Conservation (phyloP, 2,113 vertebrate genomes). For the Cyanoderma ruficeps region DNA sequence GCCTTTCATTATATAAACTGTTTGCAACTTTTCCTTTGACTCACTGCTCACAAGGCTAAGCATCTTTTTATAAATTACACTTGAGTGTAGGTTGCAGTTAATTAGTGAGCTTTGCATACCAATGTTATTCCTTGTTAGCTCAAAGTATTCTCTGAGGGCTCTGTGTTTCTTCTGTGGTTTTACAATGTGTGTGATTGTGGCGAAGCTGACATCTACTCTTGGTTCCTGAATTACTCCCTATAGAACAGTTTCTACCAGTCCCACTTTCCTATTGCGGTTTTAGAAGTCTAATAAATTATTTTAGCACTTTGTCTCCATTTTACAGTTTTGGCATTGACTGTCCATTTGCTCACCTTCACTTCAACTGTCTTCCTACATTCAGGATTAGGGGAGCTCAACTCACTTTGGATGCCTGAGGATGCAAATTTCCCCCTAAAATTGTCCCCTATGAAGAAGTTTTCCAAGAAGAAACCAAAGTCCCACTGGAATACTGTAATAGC, state of each 20-base stretch:
- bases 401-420: background rate
- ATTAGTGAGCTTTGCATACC: constrained; percentile 22
- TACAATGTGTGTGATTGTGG: background rate
- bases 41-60: background rate
- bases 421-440: background rate
- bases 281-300: background rate
- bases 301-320: background rate
- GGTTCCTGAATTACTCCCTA: background rate
- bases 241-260: background rate
- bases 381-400: background rate
- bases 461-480: background rate
- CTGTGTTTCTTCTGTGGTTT: background rate
- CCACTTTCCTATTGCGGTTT: background rate
- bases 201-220: background rate
- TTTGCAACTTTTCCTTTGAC: background rate
- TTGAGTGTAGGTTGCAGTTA: constrained; percentile 16
- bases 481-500: background rate
- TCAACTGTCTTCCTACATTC: background rate
- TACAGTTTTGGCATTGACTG: background rate
- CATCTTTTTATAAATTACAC: constrained; percentile 20
- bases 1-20: background rate
- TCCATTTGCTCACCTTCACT: background rate
- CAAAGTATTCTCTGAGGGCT: constrained; percentile 18
- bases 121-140: background rate
- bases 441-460: background rate